Base-by-base conservation (phyloP, 2,888 invertebrate genomes). In the Microdon myrmicae region DNA sequence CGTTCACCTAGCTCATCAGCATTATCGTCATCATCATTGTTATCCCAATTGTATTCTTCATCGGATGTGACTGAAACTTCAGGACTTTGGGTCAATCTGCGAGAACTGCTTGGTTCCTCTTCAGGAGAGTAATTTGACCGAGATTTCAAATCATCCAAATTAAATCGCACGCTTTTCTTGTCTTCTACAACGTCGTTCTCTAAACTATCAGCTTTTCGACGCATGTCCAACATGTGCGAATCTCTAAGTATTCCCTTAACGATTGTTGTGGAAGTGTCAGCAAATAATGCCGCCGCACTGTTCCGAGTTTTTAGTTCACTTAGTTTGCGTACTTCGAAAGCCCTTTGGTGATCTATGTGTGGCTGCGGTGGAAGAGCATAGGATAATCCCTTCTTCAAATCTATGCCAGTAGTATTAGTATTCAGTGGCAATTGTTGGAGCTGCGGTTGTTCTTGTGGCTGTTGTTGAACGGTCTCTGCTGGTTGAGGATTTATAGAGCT, bases 151-250 rank as follows among this genome's bases (percentile, higher is more conserved):
- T 73, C 72, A 6, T 75, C 77, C 47, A 87, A 75, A 74, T 86
- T 86, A 69, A 87, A 87, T 5, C 86, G 81, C 1, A 92, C 90
- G 73, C 88, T 90, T 74, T 91, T 91, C 56, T 86, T 86, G 53
- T 90, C 90, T 58, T 91, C 91, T 0, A 9, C 26, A 5, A 58
- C 39, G 2, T 69, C 69, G 8, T 68, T 68, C 1, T 67, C 67
- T 0, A 75, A 74, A 14, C 72, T 72, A 9, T 74, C 71, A 0
- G 69, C 71, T 5, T 69, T 59, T 2, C 75, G 71, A 2, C 75
- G 72, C 70, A 79, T 76, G 32, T 79, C 80, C 1, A 76, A 77
- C 22, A 79, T 61, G 19, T 82, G 78, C 38, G 87, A 85, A 68
- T 88, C 88, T 13, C 88, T 78, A 4, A 88, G 75, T 55, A 88